A percentile compares a stretch with the other conserved stretches of the same genome.
Evolutionary conservation across 2,888 invertebrate genomes (phyloP).

Genomic region (Cremastinae sp.): DNA sequence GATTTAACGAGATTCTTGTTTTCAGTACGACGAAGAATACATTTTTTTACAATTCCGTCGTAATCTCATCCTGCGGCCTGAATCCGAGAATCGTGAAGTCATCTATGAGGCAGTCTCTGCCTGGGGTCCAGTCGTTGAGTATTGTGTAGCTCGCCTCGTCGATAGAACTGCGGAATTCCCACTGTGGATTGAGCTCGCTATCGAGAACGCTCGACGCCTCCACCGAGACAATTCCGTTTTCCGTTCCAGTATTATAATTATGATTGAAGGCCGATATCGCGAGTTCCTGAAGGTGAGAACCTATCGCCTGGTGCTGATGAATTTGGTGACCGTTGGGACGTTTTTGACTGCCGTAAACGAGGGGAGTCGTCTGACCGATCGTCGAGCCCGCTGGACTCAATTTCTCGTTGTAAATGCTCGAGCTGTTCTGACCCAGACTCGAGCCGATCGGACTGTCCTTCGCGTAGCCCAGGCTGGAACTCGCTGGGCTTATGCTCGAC

Average conservation of each 20-base stretch:
- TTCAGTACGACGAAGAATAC: not conserved
- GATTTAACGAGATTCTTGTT: too few relatives aligned
- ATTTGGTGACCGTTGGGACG: constrained; percentile 52
- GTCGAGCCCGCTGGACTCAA: constrained; percentile 76
- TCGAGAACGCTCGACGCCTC: constrained; percentile 69
- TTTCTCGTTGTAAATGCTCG: constrained; percentile 73
- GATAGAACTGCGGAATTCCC: constrained; percentile 80
- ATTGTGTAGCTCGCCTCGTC: constrained; percentile 78
- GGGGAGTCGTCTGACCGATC: constrained; percentile 74
- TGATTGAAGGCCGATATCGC: constrained; percentile 78
- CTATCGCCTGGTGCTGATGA: constrained; percentile 57
- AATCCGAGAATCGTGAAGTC: constrained; percentile 92
- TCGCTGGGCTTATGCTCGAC: constrained; percentile 76
- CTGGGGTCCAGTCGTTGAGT: constrained; percentile 78
- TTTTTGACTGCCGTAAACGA: constrained; percentile 73
- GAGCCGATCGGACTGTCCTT: constrained; percentile 75
- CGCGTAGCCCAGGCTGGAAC: constrained; percentile 75
- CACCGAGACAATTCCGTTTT: constrained; percentile 58
- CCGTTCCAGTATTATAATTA: constrained; percentile 72
- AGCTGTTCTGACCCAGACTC: constrained; percentile 73
- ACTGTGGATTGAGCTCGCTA: constrained; percentile 81
- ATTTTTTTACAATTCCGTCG: constrained; percentile 88
- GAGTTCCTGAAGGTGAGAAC: constrained; percentile 75
- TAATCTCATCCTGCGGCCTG: constrained; percentile 93
- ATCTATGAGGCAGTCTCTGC: constrained; percentile 81